phyloP scores from a whole-genome alignment of 2,888 invertebrate species.

The Caenorhabditis angaria region DNA sequence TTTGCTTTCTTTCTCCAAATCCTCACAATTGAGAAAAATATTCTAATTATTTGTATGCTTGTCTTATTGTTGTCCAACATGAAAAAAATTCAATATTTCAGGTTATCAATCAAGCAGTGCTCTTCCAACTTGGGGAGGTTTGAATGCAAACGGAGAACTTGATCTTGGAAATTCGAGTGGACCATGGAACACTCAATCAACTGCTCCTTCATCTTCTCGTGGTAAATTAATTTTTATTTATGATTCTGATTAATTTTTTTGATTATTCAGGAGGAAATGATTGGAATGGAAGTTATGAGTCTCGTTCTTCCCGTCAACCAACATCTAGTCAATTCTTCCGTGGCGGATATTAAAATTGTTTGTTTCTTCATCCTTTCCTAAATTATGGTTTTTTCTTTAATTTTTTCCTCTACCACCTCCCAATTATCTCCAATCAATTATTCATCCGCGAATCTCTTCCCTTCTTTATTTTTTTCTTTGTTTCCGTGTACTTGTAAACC shows the following conservation, averaged over 20 bases:
- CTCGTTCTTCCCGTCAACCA: background rate
- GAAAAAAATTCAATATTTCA: background rate
- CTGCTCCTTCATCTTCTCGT: background rate
- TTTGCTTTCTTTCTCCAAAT: too few relatives aligned
- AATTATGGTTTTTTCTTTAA: background rate
- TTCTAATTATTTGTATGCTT: background rate
- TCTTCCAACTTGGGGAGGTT: conserved; percentile 10
- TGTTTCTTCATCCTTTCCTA: background rate
- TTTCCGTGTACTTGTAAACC: too few relatives aligned
- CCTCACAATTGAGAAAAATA: too few relatives aligned
- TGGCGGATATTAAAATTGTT: background rate
- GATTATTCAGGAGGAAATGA: background rate
- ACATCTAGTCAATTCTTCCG: background rate
- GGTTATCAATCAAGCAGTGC: background rate
- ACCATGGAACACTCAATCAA: background rate
- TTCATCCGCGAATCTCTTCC: background rate
- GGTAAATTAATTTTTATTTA: background rate
- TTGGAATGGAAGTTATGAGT: background rate
- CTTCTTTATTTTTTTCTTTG: too few relatives aligned
- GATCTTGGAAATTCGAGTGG: background rate
- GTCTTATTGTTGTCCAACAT: too few relatives aligned
- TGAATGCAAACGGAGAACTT: conserved; percentile 7
- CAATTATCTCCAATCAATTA: background rate
- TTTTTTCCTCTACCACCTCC: too few relatives aligned
- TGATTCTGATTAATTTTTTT: conserved; percentile 3